These are phyloP conservation scores for Drosophila ercepeae DNA, from an alignment of 1,140 invertebrate genomes.

Conservation along the genomic window DNA sequence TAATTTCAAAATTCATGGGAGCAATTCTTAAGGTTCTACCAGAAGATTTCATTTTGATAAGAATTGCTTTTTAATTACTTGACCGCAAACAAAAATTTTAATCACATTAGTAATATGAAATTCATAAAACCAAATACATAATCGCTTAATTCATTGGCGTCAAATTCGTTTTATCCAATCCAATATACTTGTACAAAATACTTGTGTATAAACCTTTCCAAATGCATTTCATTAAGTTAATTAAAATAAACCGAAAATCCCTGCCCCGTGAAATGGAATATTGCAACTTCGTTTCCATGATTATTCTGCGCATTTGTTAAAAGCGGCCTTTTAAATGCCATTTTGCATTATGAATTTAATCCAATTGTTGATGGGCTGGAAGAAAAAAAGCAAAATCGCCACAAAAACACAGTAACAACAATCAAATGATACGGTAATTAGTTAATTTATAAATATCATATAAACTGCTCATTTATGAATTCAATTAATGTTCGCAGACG, in stretches of 20 bases:
- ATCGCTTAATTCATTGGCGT: slow-evolving; percentile 28
- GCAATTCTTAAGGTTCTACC: slow-evolving; percentile 17
- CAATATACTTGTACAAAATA: slow-evolving; percentile 12
- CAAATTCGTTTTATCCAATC: slow-evolving; percentile 6
- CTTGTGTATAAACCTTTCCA: slow-evolving; percentile 18
- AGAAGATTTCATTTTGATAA: slow-evolving; percentile 34
- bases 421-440: slow-evolving; percentile 70
- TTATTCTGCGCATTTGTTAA: slow-evolving; percentile 51
- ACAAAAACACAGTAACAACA: slow-evolving; percentile 37
- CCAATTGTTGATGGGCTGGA: slow-evolving; percentile 54
- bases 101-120: slow-evolving; percentile 3
- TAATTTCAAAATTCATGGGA: slow-evolving; percentile 63
- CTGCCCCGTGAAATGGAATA: slow-evolving; percentile 51
- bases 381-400: background rate
- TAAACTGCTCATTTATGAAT: slow-evolving; percentile 77
- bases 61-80: slow-evolving; percentile 7
- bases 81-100: background rate
- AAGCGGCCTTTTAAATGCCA: slow-evolving; percentile 67
- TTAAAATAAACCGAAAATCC: slow-evolving; percentile 69
- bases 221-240: slow-evolving; percentile 72
- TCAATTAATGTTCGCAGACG: slow-evolving; percentile 71
- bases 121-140: background rate
- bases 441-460: slow-evolving; percentile 78
- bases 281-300: slow-evolving; percentile 30
- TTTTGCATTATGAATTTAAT: slow-evolving; percentile 71